Evolutionary conservation across 2,797 vertebrate genomes (phyloP).

Genomic region (Mus caroli): DNA sequence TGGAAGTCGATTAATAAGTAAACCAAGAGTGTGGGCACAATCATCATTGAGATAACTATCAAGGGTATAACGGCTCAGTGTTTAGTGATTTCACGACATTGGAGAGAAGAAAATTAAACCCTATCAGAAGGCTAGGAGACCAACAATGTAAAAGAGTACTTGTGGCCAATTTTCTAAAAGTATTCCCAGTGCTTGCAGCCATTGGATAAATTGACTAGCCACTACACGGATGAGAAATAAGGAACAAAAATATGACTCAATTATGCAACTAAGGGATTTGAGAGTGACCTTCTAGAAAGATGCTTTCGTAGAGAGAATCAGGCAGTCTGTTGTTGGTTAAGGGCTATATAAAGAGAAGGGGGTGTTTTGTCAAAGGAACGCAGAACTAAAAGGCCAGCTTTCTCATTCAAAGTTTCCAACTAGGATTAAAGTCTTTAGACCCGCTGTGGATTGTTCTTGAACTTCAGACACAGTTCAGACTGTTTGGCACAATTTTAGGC

Average conservation of each 20-base stretch:
- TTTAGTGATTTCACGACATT: not conserved
- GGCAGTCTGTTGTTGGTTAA: constrained; percentile 45
- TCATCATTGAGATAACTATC: not conserved
- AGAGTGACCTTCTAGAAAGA: not conserved
- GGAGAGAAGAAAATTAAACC: not conserved
- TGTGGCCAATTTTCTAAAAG: not conserved
- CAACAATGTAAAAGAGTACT: not conserved
- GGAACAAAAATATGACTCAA: constrained; percentile 1
- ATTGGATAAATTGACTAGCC: not conserved
- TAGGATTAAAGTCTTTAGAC: constrained; percentile 75
- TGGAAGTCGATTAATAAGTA: constrained; percentile 1
- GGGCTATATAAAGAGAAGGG: constrained; percentile 19
- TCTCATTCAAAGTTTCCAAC: constrained; percentile 71
- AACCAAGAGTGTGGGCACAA: not conserved
- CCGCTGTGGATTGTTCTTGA: constrained; percentile 68
- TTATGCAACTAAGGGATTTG: constrained; percentile 31
- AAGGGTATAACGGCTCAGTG: not conserved
- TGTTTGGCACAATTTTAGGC: constrained; percentile 74
- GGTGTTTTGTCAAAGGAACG: constrained; percentile 57
- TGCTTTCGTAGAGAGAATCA: constrained; percentile 37
- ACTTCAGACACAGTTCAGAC: constrained; percentile 76
- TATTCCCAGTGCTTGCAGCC: not conserved
- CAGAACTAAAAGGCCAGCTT: constrained; percentile 54
- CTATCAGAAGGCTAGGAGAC: not conserved
- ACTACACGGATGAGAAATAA: not conserved